Evolutionary conservation across 2,888 invertebrate genomes (phyloP), one percentile per base, ranked within the genome.

Genomic region (Macroteleia sp.): DNA sequence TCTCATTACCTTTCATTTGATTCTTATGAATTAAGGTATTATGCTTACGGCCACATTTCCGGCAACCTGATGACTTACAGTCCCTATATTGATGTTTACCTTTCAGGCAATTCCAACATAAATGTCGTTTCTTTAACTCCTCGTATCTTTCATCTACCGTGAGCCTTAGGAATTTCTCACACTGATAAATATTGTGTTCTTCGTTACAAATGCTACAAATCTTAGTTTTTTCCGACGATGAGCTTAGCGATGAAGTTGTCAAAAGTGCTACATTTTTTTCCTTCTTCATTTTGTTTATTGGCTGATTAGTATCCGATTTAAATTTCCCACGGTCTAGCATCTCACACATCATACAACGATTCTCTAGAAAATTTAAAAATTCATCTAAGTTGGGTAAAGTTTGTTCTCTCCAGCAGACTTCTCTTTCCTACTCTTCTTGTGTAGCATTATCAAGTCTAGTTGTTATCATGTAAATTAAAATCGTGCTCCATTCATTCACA

Each of bases 391-490:
- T 34, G 14, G 34, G 34, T 34, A 14, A 9, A 14, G n/a, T 14
- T 34, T 12, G 34, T 34, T 34, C 34, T 14, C 14, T 34, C 34
- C n/a, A 6, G 6, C 34, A 34, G 34, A 34, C 14, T 36, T 34
- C 30, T 20, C 36, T 36, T 20, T 59, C 59, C 59, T 44, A 59
- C 8, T 59, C 42, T 59, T 28, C 28, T n/a, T 30, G 3, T 0
- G 59, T 59, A 1, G 1, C 10, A 17, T 14, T 28, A 59, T 59
- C 59, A 3, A 59, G 22, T 42, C 36, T 59, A 10, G 5, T 16
- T 30, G 59, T 12, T 6, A 59, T 28, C n/a, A 42, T 30, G 36
- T 42, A 28, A 17, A 59, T 59, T 16, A 59, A 10, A 16, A 59
- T 59, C 4, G 44, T 30, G 12, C 10, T 20, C 46, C 50, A 50